These are phyloP conservation scores for Brachyistius frenatus DNA, from an alignment of 2,113 vertebrate genomes.

Conservation along the genomic window DNA sequence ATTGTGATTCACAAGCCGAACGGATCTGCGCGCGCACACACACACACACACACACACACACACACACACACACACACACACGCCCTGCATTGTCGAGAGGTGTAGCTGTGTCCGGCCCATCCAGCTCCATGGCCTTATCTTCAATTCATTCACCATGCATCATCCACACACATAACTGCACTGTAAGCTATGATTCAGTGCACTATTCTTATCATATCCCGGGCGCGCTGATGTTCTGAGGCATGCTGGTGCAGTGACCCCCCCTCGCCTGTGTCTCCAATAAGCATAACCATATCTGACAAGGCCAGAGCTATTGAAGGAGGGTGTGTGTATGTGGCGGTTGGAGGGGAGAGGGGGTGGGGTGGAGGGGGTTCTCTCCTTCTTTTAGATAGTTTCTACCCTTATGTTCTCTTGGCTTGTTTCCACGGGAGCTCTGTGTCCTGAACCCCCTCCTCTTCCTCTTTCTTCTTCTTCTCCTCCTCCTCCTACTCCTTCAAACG, in stretches of 20 bases:
- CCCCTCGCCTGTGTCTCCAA: conserved; percentile 62
- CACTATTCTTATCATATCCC: conserved; percentile 74
- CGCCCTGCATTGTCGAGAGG: neutral
- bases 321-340: neutral
- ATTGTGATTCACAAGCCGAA: conserved; percentile 28
- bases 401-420: conserved; percentile 66
- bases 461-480: conserved; percentile 6
- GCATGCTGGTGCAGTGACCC: conserved; percentile 76
- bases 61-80: neutral
- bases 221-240: conserved; percentile 64
- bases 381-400: conserved; percentile 64
- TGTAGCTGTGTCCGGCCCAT: conserved; percentile 51
- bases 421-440: conserved; percentile 47
- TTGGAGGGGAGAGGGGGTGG: too few species aligned
- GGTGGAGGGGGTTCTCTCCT: conserved; percentile 43
- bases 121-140: conserved; percentile 61
- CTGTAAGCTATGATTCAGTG: conserved; percentile 75
- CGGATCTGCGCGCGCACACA: neutral
- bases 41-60: neutral
- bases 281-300: conserved; percentile 81
- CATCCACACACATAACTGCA: conserved; percentile 65
- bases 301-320: conserved; percentile 74
- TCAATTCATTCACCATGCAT: conserved; percentile 68
- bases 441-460: conserved; percentile 20
- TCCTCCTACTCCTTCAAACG: conserved; percentile 22